Conservation (phyloP, 1,140 invertebrate species). For the Saccostrea glomerata region DNA sequence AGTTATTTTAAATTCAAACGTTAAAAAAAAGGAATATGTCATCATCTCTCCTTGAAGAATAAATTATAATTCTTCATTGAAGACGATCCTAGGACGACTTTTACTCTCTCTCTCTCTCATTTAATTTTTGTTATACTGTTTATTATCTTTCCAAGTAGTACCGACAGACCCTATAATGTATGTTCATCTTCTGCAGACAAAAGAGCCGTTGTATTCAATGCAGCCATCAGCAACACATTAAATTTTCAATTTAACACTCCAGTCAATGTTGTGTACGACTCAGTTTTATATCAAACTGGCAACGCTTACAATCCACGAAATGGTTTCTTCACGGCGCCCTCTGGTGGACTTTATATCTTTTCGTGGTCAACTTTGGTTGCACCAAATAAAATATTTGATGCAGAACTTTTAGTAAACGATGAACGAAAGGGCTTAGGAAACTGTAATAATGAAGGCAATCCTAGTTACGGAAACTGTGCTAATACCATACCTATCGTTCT, state of each 20-base stretch:
- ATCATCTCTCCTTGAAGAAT: not conserved
- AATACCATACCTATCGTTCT: not conserved
- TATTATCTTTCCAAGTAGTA: not conserved
- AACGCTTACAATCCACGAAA: not conserved
- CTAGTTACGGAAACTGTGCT: not conserved
- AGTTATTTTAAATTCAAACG: not conserved
- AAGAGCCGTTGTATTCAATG: not conserved
- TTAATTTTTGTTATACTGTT: not conserved
- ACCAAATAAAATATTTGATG: not conserved
- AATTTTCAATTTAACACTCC: not conserved
- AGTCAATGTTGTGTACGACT: not conserved
- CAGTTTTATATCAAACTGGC: not conserved
- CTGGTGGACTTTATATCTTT: not conserved
- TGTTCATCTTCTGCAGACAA: not conserved
- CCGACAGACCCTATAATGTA: not conserved
- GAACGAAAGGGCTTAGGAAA: not conserved
- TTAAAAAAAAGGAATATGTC: not conserved
- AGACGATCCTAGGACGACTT: not conserved
- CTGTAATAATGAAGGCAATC: not conserved
- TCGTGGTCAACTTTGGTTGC: not conserved
- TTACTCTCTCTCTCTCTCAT: no score
- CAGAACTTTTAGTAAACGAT: not conserved
- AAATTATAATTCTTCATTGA: not conserved
- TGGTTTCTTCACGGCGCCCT: conserved; percentile 13
- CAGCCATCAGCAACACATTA: not conserved